Conservation (phyloP, 2,797 vertebrate species). For the Ctenosaura bakeri region DNA sequence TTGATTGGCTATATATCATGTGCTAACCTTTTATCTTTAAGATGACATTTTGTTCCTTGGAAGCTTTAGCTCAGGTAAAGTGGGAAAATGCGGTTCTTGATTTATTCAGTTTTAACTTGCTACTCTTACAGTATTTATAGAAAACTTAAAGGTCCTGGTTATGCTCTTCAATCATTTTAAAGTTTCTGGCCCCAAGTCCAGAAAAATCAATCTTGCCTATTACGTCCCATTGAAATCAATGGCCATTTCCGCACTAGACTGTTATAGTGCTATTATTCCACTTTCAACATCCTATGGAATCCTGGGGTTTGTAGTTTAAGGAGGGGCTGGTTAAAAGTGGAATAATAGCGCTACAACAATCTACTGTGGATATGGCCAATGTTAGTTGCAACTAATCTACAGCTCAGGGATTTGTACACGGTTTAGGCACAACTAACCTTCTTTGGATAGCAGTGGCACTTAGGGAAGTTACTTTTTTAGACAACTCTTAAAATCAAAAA, state of each 20-base stretch:
- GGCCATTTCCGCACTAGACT: no score
- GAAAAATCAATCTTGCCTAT: background rate
- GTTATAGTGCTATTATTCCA: no score
- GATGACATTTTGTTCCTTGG: slow-evolving; percentile 29
- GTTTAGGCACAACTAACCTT: background rate
- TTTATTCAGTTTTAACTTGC: slow-evolving; percentile 34
- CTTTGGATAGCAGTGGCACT: slow-evolving; percentile 3
- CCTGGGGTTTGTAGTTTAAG: no score
- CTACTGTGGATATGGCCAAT: background rate
- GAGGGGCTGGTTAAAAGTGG: no score
- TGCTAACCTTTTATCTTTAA: slow-evolving; percentile 34
- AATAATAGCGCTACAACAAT: no score
- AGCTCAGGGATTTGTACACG: background rate
- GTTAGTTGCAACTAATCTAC: background rate
- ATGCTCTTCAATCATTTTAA: slow-evolving; percentile 20
- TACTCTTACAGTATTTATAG: slow-evolving; percentile 18
- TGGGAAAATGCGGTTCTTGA: slow-evolving; percentile 26
- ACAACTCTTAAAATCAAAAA: no score
- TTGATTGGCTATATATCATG: slow-evolving; percentile 25
- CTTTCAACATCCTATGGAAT: no score
- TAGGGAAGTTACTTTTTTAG: background rate
- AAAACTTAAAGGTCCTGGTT: slow-evolving; percentile 7
- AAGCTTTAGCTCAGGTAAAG: slow-evolving; percentile 23
- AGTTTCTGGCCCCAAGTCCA: background rate
- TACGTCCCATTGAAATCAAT: background rate